Evolutionary conservation across 2,797 vertebrate species (phyloP).

Genomic region (Uromys caudimaculatus): DNA sequence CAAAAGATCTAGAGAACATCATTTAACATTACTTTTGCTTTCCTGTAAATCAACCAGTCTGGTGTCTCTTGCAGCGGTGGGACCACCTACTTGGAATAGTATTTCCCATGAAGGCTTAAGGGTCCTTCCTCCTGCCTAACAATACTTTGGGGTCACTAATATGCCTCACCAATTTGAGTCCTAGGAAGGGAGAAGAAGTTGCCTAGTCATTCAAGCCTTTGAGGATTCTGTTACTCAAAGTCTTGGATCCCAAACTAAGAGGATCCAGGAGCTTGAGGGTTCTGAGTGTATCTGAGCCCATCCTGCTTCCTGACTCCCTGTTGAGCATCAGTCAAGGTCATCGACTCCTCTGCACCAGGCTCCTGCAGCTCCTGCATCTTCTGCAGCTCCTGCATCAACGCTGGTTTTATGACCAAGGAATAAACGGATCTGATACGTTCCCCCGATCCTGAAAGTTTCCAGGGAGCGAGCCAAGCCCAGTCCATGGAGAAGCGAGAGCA

Average conservation of each 20-base stretch:
- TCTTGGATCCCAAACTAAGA: not conserved
- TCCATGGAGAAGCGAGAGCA: conserved; percentile 4
- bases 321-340: not conserved
- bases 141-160: not conserved
- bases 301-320: not conserved
- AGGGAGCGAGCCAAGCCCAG: not conserved
- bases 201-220: not conserved
- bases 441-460: not conserved
- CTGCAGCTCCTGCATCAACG: not conserved
- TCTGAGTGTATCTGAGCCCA: not conserved
- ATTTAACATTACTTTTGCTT: not conserved
- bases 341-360: not conserved
- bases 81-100: not conserved
- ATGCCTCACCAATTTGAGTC: not conserved
- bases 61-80: not conserved
- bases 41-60: not conserved
- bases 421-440: conserved; percentile 52
- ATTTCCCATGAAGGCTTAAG: not conserved
- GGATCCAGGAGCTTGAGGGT: not conserved
- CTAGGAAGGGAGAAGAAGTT: not conserved
- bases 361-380: not conserved
- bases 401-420: conserved; percentile 20
- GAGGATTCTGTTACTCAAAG: not conserved
- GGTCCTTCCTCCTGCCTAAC: not conserved
- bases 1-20: not conserved